phyloP scores from a whole-genome alignment of 2,113 vertebrate species.

The Phylloscopus trochilus region DNA sequence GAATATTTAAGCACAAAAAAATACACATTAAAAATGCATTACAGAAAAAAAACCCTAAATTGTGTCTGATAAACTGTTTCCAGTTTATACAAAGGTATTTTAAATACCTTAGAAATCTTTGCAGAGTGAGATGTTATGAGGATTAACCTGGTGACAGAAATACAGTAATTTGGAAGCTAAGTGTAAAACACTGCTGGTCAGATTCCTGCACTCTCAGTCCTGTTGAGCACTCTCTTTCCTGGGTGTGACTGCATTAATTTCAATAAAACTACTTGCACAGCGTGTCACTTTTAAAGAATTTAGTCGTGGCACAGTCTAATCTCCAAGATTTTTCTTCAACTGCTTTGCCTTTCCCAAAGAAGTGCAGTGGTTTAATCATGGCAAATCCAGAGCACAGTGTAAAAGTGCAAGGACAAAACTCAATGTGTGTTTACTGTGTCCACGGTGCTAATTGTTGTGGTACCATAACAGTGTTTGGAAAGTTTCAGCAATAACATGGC shows the following conservation, averaged over 20 bases:
- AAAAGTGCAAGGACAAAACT: neutral
- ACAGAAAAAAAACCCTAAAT: neutral
- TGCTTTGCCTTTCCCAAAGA: neutral
- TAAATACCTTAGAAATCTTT: neutral
- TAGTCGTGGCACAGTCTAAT: neutral
- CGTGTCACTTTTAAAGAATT: constrained; percentile 10
- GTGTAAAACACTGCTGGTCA: neutral
- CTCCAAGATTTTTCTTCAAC: neutral
- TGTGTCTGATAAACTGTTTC: neutral
- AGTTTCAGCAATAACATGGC: neutral
- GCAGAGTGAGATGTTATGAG: neutral
- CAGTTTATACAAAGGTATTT: neutral
- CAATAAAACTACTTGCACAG: constrained; percentile 21
- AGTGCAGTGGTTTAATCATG: neutral
- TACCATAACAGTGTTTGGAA: neutral
- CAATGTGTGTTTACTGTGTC: neutral
- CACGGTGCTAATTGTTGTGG: neutral
- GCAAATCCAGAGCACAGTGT: neutral
- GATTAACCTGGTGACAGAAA: constrained; percentile 29
- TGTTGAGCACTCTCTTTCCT: neutral
- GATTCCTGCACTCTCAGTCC: neutral
- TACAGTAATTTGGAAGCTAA: constrained; percentile 19
- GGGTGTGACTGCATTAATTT: constrained; percentile 22
- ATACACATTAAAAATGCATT: neutral
- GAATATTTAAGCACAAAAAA: neutral